Percentiles rank a stretch among this genome's conserved stretches.
These are phyloP conservation scores for Anser cygnoides DNA, from an alignment of 2,113 vertebrate genomes.

Conservation along the genomic window DNA sequence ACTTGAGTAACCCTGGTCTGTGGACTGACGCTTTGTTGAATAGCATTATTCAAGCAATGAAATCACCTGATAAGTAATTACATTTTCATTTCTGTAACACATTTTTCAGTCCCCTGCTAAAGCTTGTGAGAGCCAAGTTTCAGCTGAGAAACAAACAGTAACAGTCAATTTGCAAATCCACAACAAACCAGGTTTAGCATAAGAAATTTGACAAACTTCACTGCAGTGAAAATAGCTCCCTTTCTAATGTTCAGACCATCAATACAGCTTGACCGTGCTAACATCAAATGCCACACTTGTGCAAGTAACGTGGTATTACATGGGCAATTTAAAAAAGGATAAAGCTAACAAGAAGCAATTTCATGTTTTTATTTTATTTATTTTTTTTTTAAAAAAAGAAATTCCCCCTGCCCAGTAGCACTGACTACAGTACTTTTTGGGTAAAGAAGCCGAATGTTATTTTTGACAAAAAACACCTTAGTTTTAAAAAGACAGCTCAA, in stretches of 20 bases:
- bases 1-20: neutral
- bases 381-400: neutral
- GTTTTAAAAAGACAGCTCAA: neutral
- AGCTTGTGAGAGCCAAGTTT: accelerated
- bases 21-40: neutral
- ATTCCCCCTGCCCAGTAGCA: neutral
- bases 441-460: neutral
- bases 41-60: neutral
- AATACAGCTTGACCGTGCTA: neutral
- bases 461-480: neutral
- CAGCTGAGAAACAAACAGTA: neutral
- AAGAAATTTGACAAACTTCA: neutral
- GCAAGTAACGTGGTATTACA: neutral
- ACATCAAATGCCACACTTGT: neutral
- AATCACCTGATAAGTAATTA: neutral
- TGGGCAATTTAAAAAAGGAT: neutral
- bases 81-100: neutral
- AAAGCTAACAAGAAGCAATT: neutral
- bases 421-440: neutral
- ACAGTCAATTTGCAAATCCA: neutral
- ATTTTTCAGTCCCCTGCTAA: neutral
- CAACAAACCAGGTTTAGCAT: neutral
- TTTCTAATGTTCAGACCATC: neutral
- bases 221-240: neutral
- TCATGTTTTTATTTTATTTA: neutral